Evolutionary conservation across 2,797 vertebrate species (phyloP).

Genomic region (Notoglanidium macrostoma): DNA sequence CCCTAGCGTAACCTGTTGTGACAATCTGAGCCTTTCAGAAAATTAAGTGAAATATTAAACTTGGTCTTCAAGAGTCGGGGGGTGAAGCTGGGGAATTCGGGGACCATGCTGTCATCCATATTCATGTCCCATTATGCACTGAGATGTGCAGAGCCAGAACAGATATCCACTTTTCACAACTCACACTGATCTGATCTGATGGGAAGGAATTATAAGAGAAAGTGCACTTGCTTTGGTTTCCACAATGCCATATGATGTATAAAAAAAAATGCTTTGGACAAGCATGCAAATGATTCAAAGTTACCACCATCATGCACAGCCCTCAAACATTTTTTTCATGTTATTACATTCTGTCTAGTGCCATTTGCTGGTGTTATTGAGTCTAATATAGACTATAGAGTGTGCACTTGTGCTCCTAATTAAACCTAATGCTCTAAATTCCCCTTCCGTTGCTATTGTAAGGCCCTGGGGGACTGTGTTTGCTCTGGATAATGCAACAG

Average conservation of each 20-base stretch:
- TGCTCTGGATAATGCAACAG: slow-evolving; percentile 25
- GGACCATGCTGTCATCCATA: slow-evolving; percentile 46
- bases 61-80: slow-evolving; percentile 20
- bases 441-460: slow-evolving; percentile 20
- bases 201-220: not conserved
- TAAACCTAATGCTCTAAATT: slow-evolving; percentile 38
- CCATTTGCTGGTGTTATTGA: slow-evolving; percentile 17
- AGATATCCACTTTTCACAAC: slow-evolving; percentile 30
- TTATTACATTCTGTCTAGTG: not conserved
- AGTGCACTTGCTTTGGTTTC: not conserved
- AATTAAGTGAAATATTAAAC: slow-evolving; percentile 52
- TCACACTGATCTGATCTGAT: slow-evolving; percentile 11
- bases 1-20: slow-evolving; percentile 29
- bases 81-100: not conserved
- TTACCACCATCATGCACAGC: not conserved
- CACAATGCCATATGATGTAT: not conserved
- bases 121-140: slow-evolving; percentile 52
- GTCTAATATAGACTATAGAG: slow-evolving; percentile 15
- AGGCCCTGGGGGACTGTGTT: slow-evolving; percentile 15
- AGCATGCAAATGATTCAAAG: not conserved
- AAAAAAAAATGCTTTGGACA: not conserved
- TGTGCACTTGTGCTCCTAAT: slow-evolving; percentile 18
- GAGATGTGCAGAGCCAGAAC: slow-evolving; percentile 39
- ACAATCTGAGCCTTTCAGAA: slow-evolving; percentile 44
- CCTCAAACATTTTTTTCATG: not conserved